Percentiles rank a stretch among this genome's conserved stretches.
phyloP scores from a whole-genome alignment of 2,797 vertebrate species.

The Chaetophractus vellerosus region DNA sequence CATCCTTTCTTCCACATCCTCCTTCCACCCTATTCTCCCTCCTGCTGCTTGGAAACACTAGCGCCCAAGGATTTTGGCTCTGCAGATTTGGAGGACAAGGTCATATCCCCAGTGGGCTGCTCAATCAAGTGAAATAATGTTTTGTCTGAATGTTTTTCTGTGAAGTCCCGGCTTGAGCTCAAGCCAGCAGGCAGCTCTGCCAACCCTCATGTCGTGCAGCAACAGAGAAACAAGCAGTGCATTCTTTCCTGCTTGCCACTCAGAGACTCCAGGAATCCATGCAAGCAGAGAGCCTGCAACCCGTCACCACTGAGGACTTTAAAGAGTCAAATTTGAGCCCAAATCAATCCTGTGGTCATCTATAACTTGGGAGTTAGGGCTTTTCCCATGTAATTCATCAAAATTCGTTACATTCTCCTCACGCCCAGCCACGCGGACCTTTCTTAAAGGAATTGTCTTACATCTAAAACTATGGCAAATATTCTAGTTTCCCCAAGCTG shows the following conservation, averaged over 20 bases:
- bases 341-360: not conserved
- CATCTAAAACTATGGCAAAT: not conserved
- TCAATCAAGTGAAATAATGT: slow-evolving; percentile 12
- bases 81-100: not conserved
- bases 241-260: not conserved
- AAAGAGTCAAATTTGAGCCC: not conserved
- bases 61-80: not conserved
- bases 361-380: not conserved
- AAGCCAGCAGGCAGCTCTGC: not conserved
- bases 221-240: not conserved
- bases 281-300: not conserved
- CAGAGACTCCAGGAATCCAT: not conserved
- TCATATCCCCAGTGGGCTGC: not conserved
- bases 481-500: not conserved
- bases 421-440: not conserved
- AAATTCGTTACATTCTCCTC: not conserved
- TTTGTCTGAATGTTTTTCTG: slow-evolving; percentile 65
- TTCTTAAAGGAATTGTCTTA: not conserved
- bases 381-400: slow-evolving; percentile 3
- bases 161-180: not conserved
- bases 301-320: not conserved
- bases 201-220: not conserved
- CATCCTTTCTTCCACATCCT: not conserved
- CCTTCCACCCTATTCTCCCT: not conserved
- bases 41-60: not conserved